Conservation (phyloP, 1,140 invertebrate genomes). For the Phortica variegata region DNA sequence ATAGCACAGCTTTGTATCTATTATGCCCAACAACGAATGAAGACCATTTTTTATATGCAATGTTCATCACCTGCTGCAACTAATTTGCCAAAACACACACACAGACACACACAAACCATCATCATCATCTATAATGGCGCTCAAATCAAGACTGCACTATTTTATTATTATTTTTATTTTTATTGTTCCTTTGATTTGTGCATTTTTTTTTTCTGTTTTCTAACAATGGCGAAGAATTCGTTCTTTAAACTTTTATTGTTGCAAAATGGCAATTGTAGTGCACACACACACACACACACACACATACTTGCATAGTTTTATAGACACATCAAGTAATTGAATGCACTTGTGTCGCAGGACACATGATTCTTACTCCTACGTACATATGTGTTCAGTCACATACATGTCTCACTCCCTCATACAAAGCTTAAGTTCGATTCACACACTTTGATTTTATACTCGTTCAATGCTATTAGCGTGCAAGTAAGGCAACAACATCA, state of each 20-base stretch:
- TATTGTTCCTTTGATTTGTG: conserved; percentile 40
- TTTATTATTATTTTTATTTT: conserved; percentile 46
- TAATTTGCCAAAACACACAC: too few species aligned
- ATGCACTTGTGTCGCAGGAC: conserved; percentile 33
- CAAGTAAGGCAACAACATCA: conserved; percentile 37
- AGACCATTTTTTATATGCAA: too few species aligned
- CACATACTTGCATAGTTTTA: conserved; percentile 15
- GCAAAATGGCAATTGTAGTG: conserved; percentile 47
- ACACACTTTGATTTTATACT: conserved; percentile 36
- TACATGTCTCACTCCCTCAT: too few species aligned
- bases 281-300: conserved; percentile 4
- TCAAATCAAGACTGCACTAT: conserved; percentile 27
- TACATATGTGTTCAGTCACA: conserved; percentile 13
- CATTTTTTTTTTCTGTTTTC: conserved; percentile 26
- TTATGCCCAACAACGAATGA: too few species aligned
- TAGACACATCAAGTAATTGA: conserved; percentile 49
- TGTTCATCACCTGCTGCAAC: conserved; percentile 14
- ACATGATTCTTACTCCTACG: too few species aligned
- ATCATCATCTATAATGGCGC: conserved; percentile 8
- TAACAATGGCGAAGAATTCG: too few species aligned
- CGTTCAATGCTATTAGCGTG: conserved; percentile 41
- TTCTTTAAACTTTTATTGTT: conserved; percentile 7
- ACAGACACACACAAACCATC: conserved; percentile 2
- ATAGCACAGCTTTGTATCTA: conserved; percentile 25
- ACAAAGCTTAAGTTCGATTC: too few species aligned